Evolutionary conservation across 2,113 vertebrate genomes (phyloP).

Genomic region (Campylomormyrus numenius): DNA sequence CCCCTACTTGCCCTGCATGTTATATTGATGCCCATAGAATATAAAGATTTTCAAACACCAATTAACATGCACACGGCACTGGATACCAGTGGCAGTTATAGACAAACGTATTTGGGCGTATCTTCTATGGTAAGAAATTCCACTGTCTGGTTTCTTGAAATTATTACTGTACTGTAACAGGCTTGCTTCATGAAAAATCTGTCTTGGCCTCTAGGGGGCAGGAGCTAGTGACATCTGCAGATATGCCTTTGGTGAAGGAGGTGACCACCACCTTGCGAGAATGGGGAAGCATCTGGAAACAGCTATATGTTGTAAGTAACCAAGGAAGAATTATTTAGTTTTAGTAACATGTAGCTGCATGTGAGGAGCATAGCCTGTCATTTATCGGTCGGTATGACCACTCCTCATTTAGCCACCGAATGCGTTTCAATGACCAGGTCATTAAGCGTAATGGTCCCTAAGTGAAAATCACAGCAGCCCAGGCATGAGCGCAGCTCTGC

Average conservation of each 20-base stretch:
- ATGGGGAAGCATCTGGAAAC: slow-evolving; percentile 96
- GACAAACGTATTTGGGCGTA: not conserved
- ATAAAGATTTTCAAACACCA: not conserved
- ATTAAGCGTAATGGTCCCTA: not conserved
- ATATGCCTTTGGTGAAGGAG: slow-evolving; percentile 93
- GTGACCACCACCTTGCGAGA: slow-evolving; percentile 89
- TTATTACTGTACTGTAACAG: not conserved
- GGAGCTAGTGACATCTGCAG: slow-evolving; percentile 68
- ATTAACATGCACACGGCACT: not conserved
- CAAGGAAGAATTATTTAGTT: not conserved
- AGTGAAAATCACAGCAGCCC: not conserved
- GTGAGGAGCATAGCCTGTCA: not conserved
- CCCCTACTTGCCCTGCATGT: not conserved
- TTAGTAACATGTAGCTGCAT: not conserved
- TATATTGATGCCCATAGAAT: not conserved
- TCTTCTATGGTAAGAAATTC: not conserved
- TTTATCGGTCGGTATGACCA: not conserved
- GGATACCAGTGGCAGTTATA: not conserved
- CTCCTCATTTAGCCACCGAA: not conserved
- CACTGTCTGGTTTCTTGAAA: not conserved
- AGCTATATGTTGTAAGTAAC: slow-evolving; percentile 80
- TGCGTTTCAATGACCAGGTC: not conserved
- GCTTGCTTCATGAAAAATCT: not conserved
- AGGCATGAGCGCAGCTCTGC: not conserved
- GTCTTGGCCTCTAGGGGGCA: slow-evolving; percentile 55